Base-by-base conservation (phyloP, 2,888 invertebrate species). In the Sinopyrophorus schimmeli region DNA sequence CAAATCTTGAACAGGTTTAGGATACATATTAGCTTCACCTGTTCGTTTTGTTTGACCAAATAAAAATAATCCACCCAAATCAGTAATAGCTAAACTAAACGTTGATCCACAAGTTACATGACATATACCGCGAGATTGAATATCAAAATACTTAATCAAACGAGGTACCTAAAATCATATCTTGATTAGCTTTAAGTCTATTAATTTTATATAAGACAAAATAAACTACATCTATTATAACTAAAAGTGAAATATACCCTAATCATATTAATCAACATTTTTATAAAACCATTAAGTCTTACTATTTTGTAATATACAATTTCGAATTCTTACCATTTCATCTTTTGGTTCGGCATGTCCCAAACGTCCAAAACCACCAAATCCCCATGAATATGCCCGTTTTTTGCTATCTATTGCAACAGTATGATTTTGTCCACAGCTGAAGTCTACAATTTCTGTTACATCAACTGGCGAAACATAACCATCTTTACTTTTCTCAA, bases 11-110 rank as follows among this genome's bases (percentile, higher is more conserved):
- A 95, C 87, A 0, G 92, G 92, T 68, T 95, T 95, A 0, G 95
- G 95, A 69, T 95, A 95, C 95, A 95, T 95, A 63, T 92, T 92
- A 2, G 95, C 95, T 70, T 96, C 96, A 0, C 94, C 95, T 0
- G 91, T 89, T 47, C 92, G 85, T 68, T 94, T 95, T 0, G 89
- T 90, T 69, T 92, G 92, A 0, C 96, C 96, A 73, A 94, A 95
- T 71, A 95, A 74, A 72, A 84, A 92, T 35, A 88, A 74, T 2
- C 80, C 80, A 24, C 87, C 89, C 47, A 80, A 74, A 66, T 90
- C 90, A 64, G 89, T 91, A 47, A 92, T 80, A 5, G 87, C 91
- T 62, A 96, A 80, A 65, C 89, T 92, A 74, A 86, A 95, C 1
- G 90, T 86, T 12, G 90, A 86, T 1, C 95, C 95, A 65, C 92